A percentile compares a stretch with the other conserved stretches of the same genome.
These are phyloP conservation scores for Petromus typicus DNA, from an alignment of 2,113 vertebrate genomes.

Conservation along the genomic window DNA sequence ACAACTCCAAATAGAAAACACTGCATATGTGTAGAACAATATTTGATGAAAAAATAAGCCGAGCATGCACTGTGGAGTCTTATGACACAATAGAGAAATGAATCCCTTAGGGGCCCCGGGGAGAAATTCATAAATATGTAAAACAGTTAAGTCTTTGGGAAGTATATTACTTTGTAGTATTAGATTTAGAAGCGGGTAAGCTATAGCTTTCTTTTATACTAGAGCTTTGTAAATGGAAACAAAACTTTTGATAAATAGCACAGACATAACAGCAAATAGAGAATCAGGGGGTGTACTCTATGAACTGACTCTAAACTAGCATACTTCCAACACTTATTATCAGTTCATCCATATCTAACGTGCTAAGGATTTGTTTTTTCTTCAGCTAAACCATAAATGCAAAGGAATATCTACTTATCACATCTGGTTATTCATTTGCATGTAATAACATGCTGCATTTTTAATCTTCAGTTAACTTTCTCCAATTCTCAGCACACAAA, in stretches of 20 bases:
- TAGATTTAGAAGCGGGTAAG: constrained; percentile 35
- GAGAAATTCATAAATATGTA: constrained; percentile 82
- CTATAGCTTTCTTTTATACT: constrained; percentile 53
- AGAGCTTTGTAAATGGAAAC: constrained; percentile 56
- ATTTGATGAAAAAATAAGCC: constrained; percentile 82
- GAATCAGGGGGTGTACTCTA: constrained; percentile 45
- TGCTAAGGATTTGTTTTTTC: constrained; percentile 36
- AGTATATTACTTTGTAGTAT: constrained; percentile 73
- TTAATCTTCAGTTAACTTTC: constrained; percentile 42
- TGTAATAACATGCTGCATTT: background rate
- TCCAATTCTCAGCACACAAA: background rate
- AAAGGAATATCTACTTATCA: background rate
- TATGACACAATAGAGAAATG: constrained; percentile 82
- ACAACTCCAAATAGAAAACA: constrained; percentile 80
- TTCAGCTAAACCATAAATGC: background rate
- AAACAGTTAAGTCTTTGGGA: constrained; percentile 78
- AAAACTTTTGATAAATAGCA: constrained; percentile 66
- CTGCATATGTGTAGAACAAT: constrained; percentile 71
- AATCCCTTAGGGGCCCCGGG: constrained; percentile 71
- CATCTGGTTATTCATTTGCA: constrained; percentile 1
- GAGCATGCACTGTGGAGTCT: constrained; percentile 77
- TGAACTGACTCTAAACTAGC: background rate
- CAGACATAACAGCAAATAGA: constrained; percentile 39
- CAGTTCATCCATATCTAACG: background rate
- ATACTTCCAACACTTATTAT: background rate